phyloP scores from a whole-genome alignment of 2,797 vertebrate species.

The Siniperca scherzeri region DNA sequence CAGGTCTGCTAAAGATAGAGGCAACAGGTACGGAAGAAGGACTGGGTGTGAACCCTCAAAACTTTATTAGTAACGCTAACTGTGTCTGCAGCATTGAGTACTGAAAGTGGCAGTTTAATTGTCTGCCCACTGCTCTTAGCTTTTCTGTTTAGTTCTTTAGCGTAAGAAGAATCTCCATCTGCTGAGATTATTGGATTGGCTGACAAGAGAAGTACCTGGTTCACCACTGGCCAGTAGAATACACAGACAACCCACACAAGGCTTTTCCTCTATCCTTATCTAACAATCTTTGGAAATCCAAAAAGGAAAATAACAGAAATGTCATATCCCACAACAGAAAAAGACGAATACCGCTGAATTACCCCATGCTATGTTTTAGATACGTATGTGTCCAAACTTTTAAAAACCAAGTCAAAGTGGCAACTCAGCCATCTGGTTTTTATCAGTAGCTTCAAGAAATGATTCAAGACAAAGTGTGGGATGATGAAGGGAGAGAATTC shows the following conservation, averaged over 20 bases:
- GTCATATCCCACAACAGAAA: neutral
- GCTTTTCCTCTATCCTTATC: neutral
- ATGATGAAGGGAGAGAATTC: neutral
- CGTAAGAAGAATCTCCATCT: neutral
- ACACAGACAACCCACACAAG: neutral
- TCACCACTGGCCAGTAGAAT: neutral
- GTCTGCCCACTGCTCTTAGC: neutral
- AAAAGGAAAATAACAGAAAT: neutral
- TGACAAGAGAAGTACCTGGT: neutral
- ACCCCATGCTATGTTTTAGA: neutral
- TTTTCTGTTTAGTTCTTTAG: neutral
- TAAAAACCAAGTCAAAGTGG: neutral
- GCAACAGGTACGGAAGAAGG: neutral
- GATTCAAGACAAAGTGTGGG: neutral
- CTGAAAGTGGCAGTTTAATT: neutral
- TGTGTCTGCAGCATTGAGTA: neutral
- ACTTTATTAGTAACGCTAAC: neutral
- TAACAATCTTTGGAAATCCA: no score
- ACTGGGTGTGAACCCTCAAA: neutral
- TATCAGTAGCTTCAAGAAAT: neutral
- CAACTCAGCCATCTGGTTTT: neutral
- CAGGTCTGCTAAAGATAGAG: neutral
- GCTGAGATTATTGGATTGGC: neutral
- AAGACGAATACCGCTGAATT: neutral
- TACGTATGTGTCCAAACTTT: neutral